phyloP scores from a whole-genome alignment of 1,140 invertebrate genomes.

The Oreohelix idahoensis region DNA sequence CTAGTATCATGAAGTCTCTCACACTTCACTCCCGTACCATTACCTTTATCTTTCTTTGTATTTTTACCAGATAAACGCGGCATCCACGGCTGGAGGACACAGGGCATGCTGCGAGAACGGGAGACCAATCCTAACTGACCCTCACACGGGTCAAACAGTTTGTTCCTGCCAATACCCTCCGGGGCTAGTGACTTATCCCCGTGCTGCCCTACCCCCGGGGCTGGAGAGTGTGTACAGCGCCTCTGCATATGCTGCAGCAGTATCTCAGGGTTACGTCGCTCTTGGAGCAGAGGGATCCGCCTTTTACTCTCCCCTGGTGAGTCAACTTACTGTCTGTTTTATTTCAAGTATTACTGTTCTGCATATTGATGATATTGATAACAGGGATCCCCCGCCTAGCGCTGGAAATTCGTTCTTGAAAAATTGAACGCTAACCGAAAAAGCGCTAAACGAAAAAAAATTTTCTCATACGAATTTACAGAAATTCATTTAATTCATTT shows the following conservation, averaged over 20 bases:
- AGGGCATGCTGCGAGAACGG: slow-evolving; percentile 89
- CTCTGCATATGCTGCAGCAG: slow-evolving; percentile 59
- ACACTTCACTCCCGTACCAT: too few relatives aligned
- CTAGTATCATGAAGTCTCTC: too few relatives aligned
- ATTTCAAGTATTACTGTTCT: too few relatives aligned
- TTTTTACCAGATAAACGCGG: slow-evolving; percentile 55
- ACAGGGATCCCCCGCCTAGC: too few relatives aligned
- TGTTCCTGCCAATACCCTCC: slow-evolving; percentile 93
- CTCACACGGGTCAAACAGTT: slow-evolving; percentile 93
- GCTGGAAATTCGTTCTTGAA: too few relatives aligned
- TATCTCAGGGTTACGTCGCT: slow-evolving; percentile 65
- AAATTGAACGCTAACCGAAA: too few relatives aligned
- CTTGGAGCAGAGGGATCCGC: slow-evolving; percentile 75
- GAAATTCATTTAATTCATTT: too few relatives aligned
- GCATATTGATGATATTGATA: too few relatives aligned
- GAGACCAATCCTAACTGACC: slow-evolving; percentile 93
- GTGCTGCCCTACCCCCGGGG: slow-evolving; percentile 48
- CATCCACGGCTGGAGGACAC: slow-evolving; percentile 49
- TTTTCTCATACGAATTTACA: too few relatives aligned
- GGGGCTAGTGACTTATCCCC: slow-evolving; percentile 78
- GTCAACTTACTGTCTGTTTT: slow-evolving; percentile 71
- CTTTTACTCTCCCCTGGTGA: slow-evolving; percentile 95
- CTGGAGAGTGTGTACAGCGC: slow-evolving; percentile 70
- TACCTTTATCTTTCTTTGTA: neutral
- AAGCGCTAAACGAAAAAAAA: too few relatives aligned